Conservation (phyloP, 2,113 vertebrate species). For the Pavo muticus region DNA sequence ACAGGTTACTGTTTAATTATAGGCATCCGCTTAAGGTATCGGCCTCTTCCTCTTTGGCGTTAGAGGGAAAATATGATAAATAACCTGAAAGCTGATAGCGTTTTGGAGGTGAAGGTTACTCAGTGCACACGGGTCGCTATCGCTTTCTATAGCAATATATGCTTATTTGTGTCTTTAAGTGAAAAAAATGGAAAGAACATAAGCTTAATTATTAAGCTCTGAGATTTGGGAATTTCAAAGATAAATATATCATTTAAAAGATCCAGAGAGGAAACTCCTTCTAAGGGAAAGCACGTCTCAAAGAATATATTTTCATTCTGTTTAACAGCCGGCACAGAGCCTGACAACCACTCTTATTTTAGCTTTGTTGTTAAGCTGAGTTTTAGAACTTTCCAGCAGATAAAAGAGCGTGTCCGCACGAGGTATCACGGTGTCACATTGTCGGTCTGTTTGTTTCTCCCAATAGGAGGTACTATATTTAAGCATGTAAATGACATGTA, state of each 20-base stretch:
- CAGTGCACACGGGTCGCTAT: background rate
- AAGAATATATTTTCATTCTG: conserved; percentile 38
- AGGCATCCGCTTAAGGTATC: conserved; percentile 65
- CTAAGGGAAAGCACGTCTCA: conserved; percentile 5
- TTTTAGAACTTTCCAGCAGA: conserved; percentile 69
- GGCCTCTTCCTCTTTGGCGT: conserved; percentile 52
- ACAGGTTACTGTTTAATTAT: conserved; percentile 69
- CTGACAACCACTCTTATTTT: conserved; percentile 69
- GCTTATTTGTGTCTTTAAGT: conserved; percentile 38
- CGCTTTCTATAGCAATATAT: background rate
- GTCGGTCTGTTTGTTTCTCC: conserved; percentile 72
- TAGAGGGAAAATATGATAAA: background rate
- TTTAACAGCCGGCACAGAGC: conserved; percentile 52
- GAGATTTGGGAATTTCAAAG: background rate
- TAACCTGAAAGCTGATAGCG: conserved; percentile 12
- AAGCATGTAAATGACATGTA: conserved; percentile 81
- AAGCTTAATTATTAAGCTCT: background rate
- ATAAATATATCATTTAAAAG: background rate
- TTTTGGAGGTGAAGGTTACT: conserved; percentile 25
- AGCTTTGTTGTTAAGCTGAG: conserved; percentile 51
- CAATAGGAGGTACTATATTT: conserved; percentile 81
- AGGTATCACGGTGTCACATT: conserved; percentile 63
- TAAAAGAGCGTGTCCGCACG: conserved; percentile 51
- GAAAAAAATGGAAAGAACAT: conserved; percentile 19
- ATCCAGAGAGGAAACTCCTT: conserved; percentile 7